Percentiles rank a stretch among this genome's conserved stretches.
These are phyloP conservation scores for Pristionchus entomophagus DNA, from an alignment of 2,888 invertebrate species.

Conservation along the genomic window DNA sequence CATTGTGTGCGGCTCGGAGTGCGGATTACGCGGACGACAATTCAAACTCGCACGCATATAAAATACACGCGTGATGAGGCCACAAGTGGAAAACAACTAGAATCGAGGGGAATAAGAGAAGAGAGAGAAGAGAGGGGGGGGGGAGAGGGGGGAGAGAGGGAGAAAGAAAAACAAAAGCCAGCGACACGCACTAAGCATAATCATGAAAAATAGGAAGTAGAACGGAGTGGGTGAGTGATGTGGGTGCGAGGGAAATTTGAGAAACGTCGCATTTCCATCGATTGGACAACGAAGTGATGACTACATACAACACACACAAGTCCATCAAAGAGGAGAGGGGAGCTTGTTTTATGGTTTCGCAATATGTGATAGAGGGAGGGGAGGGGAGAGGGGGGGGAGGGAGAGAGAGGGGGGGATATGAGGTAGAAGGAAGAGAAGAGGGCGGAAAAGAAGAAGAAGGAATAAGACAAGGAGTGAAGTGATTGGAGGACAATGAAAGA, in stretches of 20 bases:
- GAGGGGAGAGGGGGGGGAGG: not conserved
- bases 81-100: slow-evolving; percentile 20
- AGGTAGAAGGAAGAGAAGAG: not conserved
- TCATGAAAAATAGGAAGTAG: not conserved
- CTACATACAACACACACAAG: not conserved
- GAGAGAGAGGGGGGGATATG: not conserved
- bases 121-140: not conserved
- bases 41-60: not conserved
- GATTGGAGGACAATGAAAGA: not conserved
- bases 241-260: too few species aligned
- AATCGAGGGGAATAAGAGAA: too few species aligned
- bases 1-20: not conserved
- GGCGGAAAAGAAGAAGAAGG: not conserved
- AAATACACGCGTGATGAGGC: not conserved
- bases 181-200: not conserved
- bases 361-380: not conserved
- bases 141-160: not conserved
- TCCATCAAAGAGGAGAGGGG: not conserved
- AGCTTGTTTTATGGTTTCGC: slow-evolving; percentile 6
- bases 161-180: not conserved
- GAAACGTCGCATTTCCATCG: not conserved
- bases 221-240: too few species aligned
- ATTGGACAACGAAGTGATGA: not conserved
- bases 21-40: not conserved
- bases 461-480: not conserved